Base-by-base conservation (phyloP, 92 coral and sea anemone genomes). In the Epizoanthus fatuus region DNA sequence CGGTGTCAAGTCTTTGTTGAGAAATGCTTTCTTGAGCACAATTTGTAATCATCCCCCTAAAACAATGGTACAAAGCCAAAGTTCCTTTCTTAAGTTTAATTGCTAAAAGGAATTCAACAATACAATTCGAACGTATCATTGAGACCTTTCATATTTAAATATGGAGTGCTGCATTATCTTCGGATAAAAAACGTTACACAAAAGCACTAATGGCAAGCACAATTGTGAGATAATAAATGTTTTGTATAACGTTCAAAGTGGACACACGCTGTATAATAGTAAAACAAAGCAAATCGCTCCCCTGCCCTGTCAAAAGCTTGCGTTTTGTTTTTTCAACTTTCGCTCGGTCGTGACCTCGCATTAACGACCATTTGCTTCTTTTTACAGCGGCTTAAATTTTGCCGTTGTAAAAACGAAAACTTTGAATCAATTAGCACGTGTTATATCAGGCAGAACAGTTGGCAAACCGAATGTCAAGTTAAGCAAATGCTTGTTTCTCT, bases 121-220 rank as follows among this genome's bases (percentile, higher is more conserved):
- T 90, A 73, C 63, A 37, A 65, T 40, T 81, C 84, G 84, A 86
- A 56, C 76, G 83, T 60, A 77, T 77, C 82, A 44, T 60, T 60
- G 44, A 77, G 63, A 77, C 86, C 87, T 72, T 90, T 90, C 91
- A 90, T 90, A 90, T 90, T 90, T 77, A 86, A 90, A 90, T 90
- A 75, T n/a, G 72, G 39, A 81, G 42, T 59, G 19, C 39, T 44
- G 45, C 82, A 77, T 77, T 62, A 77, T 77, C 63, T 77, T 60
- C 20, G 70, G 82, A 68, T 74, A 72, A 69, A 86, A 86, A 86
- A 79, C 75, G 90, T 86, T 86, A 90, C 74, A 90, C 79, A 81
- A 74, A 80, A 81, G 87, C 84, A 81, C 87, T 86, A 90, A 90
- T 90, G 91, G 88, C 75, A 13, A 40, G 15, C 32, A 81, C 85